Evolutionary conservation across 2,113 vertebrate species (phyloP).

Genomic region (Lepus timidus): DNA sequence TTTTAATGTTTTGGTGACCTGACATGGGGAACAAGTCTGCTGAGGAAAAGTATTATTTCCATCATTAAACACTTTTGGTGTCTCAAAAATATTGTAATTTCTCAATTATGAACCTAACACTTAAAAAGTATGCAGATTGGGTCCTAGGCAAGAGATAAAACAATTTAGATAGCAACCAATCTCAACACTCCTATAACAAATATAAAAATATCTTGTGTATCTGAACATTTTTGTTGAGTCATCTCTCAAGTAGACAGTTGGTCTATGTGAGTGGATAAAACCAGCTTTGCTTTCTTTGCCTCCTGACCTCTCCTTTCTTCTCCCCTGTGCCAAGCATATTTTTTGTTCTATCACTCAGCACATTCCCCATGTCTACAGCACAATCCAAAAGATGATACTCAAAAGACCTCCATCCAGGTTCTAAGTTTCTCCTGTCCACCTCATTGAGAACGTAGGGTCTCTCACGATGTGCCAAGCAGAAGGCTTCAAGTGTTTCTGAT

Average conservation of each 20-base stretch:
- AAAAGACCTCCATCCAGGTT: not conserved
- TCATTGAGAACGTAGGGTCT: not conserved
- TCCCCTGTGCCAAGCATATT: not conserved
- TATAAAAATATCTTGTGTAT: not conserved
- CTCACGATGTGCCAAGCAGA: not conserved
- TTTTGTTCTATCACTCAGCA: not conserved
- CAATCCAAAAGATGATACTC: not conserved
- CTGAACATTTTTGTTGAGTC: not conserved
- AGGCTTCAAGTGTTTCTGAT: not conserved
- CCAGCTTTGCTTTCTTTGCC: not conserved
- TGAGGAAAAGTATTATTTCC: constrained; percentile 44
- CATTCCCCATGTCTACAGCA: not conserved
- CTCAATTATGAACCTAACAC: not conserved
- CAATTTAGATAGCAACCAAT: no score
- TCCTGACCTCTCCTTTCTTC: not conserved
- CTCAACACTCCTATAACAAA: not conserved
- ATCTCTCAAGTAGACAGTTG: not conserved
- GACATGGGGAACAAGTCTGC: constrained; percentile 43
- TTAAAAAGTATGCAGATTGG: not conserved
- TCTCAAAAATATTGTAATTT: not conserved
- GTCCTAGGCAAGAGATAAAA: not conserved
- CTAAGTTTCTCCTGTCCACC: not conserved
- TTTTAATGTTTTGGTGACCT: constrained; percentile 65
- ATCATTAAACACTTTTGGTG: not conserved
- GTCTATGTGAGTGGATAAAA: not conserved